Percentiles rank a stretch among this genome's conserved stretches.
Conservation (phyloP, 2,888 invertebrate genomes). For the Toxonevra muliebris region DNA sequence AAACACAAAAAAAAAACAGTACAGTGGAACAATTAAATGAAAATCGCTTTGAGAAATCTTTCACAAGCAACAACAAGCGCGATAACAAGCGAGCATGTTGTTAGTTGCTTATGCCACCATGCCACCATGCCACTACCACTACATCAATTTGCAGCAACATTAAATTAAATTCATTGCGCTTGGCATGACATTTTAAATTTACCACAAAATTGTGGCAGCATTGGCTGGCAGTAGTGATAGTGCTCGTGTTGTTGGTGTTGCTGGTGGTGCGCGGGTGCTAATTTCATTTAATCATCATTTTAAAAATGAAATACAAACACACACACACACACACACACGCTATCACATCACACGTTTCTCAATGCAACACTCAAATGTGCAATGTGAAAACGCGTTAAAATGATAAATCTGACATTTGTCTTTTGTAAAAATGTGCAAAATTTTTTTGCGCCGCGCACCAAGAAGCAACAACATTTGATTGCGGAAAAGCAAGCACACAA, state of each 20-base stretch:
- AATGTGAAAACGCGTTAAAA: conserved; percentile 23
- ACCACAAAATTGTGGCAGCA: conserved; percentile 1
- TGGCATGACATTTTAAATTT: conserved; percentile 11
- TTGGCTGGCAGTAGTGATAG: background rate
- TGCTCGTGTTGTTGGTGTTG: background rate
- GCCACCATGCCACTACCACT: background rate
- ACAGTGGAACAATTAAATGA: no score
- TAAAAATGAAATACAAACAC: background rate
- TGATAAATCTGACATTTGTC: conserved; percentile 32
- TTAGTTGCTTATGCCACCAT: no score
- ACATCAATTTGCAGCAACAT: background rate
- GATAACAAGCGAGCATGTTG: no score
- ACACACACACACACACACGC: no score
- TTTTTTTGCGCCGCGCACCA: no score
- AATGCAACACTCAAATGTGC: no score
- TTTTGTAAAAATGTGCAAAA: conserved; percentile 4
- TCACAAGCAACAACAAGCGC: no score
- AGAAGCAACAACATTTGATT: no score
- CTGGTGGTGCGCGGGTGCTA: conserved; percentile 25
- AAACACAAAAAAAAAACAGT: no score
- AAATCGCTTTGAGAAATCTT: no score
- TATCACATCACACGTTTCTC: no score
- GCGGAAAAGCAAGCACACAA: no score
- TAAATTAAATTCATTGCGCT: conserved; percentile 5
- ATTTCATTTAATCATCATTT: conserved; percentile 19